Percentiles rank a stretch among this genome's conserved stretches.
phyloP scores from a whole-genome alignment of 2,113 vertebrate species.

The Gavialis gangeticus region DNA sequence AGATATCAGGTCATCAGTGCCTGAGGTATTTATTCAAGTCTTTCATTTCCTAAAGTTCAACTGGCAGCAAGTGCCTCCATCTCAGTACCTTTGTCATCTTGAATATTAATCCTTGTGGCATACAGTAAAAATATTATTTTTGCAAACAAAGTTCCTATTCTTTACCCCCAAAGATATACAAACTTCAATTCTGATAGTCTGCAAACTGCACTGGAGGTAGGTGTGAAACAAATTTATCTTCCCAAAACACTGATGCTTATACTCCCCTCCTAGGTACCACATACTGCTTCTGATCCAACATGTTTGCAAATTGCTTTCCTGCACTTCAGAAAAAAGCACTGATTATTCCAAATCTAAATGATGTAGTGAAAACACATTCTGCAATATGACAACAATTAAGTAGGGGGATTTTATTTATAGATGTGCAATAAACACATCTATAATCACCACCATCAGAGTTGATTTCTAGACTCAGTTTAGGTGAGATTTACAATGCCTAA shows the following conservation, averaged over 20 bases:
- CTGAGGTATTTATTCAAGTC: neutral
- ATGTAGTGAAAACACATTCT: constrained; percentile 26
- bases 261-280: neutral
- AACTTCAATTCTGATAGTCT: neutral
- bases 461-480: constrained; percentile 43
- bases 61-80: neutral
- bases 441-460: constrained; percentile 45
- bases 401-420: constrained; percentile 40
- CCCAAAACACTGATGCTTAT: constrained; percentile 16
- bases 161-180: neutral
- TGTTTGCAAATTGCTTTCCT: constrained; percentile 19
- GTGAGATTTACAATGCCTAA: constrained; percentile 55
- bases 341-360: constrained; percentile 28
- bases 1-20: neutral
- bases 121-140: constrained; percentile 23
- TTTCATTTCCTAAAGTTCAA: constrained; percentile 46
- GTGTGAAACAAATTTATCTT: constrained; percentile 42
- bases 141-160: constrained; percentile 29
- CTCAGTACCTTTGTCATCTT: constrained; percentile 28
- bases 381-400: constrained; percentile 30
- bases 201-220: neutral
- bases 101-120: neutral
- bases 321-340: neutral
- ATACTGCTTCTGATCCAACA: neutral
- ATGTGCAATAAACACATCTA: constrained; percentile 52